These are phyloP conservation scores for Drepana arcuata DNA, from an alignment of 1,140 invertebrate genomes.

Conservation along the genomic window DNA sequence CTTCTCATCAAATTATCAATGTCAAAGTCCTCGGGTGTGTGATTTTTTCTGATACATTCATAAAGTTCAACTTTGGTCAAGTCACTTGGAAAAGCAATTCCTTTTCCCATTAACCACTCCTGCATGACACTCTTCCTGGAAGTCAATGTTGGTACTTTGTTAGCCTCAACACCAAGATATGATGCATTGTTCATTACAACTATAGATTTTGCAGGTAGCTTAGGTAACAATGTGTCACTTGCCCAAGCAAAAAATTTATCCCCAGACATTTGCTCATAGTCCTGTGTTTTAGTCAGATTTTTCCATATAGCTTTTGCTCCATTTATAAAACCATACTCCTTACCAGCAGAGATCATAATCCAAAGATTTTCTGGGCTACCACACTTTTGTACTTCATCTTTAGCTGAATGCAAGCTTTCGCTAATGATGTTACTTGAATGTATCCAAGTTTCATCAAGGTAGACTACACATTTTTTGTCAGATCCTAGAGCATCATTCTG, in stretches of 20 bases:
- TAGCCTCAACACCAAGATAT: conserved; percentile 11
- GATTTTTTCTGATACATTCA: conserved; percentile 5
- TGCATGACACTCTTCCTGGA: conserved; percentile 17
- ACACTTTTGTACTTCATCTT: conserved; percentile 12
- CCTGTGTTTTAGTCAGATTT: conserved; percentile 7
- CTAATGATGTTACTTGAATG: conserved; percentile 13
- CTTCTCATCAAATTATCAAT: conserved; percentile 5
- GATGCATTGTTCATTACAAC: conserved; percentile 14
- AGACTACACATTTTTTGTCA: too few relatives aligned
- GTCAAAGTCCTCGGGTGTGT: conserved; percentile 5
- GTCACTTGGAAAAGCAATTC: too few relatives aligned
- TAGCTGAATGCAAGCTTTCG: conserved; percentile 10
- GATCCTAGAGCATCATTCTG: too few relatives aligned
- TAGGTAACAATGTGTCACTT: conserved; percentile 5
- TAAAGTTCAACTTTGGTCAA: conserved; percentile 19
- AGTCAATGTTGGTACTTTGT: conserved; percentile 16
- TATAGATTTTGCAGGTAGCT: conserved; percentile 4
- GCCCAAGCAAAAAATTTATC: conserved; percentile 10
- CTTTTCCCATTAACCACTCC: conserved; percentile 16
- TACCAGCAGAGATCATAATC: conserved; percentile 13
- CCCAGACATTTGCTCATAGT: conserved; percentile 8
- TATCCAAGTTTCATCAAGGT: conserved; percentile 20
- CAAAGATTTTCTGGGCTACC: conserved; percentile 12
- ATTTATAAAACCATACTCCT: conserved; percentile 11
- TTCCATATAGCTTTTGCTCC: conserved; percentile 13